These are phyloP conservation scores for Penaeus chinensis DNA, from an alignment of 1,140 invertebrate genomes.

Conservation along the genomic window DNA sequence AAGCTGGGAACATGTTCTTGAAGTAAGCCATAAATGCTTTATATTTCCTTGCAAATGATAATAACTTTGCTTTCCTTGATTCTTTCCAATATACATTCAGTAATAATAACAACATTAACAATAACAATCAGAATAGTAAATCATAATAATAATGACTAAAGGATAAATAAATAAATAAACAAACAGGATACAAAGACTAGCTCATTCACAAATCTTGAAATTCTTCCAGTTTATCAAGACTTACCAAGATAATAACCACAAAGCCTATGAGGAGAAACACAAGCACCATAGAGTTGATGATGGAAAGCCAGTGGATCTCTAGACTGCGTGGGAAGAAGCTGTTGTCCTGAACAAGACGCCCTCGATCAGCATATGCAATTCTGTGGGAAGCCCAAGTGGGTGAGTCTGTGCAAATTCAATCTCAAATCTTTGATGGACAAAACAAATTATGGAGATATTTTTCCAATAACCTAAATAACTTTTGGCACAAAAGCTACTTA, in stretches of 20 bases:
- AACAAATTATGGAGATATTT: no score
- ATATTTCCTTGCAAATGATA: neutral
- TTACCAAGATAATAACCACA: constrained; percentile 72
- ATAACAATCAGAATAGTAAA: no score
- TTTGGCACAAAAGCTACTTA: no score
- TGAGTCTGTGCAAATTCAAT: neutral
- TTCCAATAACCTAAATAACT: no score
- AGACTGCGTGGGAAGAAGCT: constrained; percentile 72
- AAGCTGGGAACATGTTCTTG: no score
- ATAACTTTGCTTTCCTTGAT: neutral
- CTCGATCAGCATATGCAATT: constrained; percentile 68
- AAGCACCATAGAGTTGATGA: constrained; percentile 73
- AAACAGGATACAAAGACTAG: neutral
- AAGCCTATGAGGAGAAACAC: constrained; percentile 73
- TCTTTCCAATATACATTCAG: neutral
- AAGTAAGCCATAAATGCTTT: no score
- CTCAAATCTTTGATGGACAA: no score
- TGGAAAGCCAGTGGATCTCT: constrained; percentile 74
- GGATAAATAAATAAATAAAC: no score
- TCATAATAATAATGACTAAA: no score
- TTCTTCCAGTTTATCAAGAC: constrained; percentile 55
- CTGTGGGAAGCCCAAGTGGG: constrained; percentile 64
- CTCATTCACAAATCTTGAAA: neutral
- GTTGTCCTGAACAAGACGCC: constrained; percentile 68
- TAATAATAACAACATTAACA: no score